A percentile compares a stretch with the other conserved stretches of the same genome.
phyloP scores from a whole-genome alignment of 2,113 vertebrate genomes.

The Festucalex cinctus region DNA sequence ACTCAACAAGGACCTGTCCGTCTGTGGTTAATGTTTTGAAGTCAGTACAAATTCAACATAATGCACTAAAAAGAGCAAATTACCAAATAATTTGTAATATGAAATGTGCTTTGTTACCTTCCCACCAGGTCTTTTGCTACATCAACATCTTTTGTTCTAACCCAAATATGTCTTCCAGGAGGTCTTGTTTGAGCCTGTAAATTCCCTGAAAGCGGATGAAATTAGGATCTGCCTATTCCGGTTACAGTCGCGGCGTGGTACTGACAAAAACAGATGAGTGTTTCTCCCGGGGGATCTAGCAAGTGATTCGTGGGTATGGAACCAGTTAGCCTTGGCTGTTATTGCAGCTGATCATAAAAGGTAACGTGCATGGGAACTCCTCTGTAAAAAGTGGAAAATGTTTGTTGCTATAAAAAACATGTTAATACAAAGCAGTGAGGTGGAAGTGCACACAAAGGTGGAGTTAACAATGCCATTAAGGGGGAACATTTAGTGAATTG shows the following conservation, averaged over 20 bases:
- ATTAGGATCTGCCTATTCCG: constrained; percentile 55
- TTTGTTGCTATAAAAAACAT: constrained; percentile 59
- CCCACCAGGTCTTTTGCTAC: constrained; percentile 25
- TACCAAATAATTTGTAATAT: background rate
- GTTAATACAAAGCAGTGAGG: constrained; percentile 55
- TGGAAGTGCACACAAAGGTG: constrained; percentile 22
- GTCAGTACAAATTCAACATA: background rate
- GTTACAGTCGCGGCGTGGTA: constrained; percentile 57
- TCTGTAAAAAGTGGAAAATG: constrained; percentile 55
- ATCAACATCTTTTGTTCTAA: constrained; percentile 30
- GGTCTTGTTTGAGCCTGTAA: constrained; percentile 60
- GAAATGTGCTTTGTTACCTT: constrained; percentile 28
- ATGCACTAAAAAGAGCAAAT: background rate
- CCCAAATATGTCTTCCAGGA: constrained; percentile 59
- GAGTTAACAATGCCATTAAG: constrained; percentile 36
- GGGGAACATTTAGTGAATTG: constrained; percentile 20
- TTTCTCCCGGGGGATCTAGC: constrained; percentile 52
- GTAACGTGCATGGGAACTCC: constrained; percentile 58
- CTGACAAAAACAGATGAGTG: constrained; percentile 67
- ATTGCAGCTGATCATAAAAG: constrained; percentile 72
- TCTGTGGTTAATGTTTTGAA: too few relatives aligned
- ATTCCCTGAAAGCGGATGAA: constrained; percentile 65
- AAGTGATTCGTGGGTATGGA: constrained; percentile 57
- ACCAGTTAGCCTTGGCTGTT: constrained; percentile 66
- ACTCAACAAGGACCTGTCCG: too few relatives aligned